Percentiles rank a stretch among this genome's conserved stretches.
Conservation (phyloP, 2,888 invertebrate species). For the Leptopilina myrica region DNA sequence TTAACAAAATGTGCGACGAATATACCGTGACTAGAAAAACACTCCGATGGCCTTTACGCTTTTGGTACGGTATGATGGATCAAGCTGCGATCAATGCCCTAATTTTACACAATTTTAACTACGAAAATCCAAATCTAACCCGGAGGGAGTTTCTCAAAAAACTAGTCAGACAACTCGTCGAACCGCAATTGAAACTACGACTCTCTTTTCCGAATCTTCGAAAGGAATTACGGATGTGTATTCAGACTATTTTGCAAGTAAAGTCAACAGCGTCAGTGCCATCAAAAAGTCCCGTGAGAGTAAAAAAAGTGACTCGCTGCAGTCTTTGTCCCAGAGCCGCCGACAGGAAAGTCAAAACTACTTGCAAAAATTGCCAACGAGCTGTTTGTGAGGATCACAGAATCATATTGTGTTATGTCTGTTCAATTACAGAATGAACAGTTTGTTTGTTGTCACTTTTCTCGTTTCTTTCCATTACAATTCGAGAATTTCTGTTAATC, state of each 20-base stretch:
- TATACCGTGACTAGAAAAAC: constrained; percentile 52
- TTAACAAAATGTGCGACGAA: constrained; percentile 55
- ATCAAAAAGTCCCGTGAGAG: background rate
- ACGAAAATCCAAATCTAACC: background rate
- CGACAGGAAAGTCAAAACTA: constrained; percentile 11
- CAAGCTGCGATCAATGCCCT: constrained; percentile 6
- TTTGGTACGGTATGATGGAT: constrained; percentile 37
- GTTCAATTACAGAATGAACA: background rate
- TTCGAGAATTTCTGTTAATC: too few species aligned
- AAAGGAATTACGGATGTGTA: background rate
- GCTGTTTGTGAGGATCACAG: background rate
- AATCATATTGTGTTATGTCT: background rate
- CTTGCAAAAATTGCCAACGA: background rate
- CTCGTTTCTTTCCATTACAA: too few species aligned
- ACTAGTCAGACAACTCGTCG: background rate
- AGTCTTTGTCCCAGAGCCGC: background rate
- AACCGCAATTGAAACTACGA: constrained; percentile 12
- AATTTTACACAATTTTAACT: constrained; percentile 31
- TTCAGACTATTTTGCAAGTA: background rate
- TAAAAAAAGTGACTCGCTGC: background rate
- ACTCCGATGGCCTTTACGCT: constrained; percentile 53
- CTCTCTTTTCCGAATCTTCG: background rate
- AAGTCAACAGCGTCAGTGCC: background rate
- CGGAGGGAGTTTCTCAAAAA: constrained; percentile 10
- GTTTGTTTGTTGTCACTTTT: too few species aligned